Evolutionary conservation across 2,113 vertebrate genomes (phyloP).

Genomic region (Tachysurus fulvidraco): DNA sequence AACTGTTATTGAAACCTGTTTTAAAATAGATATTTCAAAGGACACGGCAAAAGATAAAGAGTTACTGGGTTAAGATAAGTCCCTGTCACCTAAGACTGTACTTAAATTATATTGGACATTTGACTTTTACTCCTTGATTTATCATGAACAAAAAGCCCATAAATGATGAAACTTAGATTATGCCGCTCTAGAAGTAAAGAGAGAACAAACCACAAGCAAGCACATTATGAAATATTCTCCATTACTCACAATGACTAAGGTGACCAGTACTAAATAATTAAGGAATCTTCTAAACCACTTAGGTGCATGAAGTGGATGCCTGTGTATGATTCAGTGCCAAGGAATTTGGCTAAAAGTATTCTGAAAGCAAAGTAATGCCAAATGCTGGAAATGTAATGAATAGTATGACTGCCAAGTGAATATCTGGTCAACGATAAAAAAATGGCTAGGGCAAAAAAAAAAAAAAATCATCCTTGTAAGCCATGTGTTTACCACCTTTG

Average conservation of each 20-base stretch:
- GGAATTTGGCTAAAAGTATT: not conserved
- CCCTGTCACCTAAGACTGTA: not conserved
- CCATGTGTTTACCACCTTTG: not conserved
- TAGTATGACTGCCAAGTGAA: not conserved
- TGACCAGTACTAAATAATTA: slow-evolving; percentile 3
- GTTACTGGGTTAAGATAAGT: not conserved
- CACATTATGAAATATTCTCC: not conserved
- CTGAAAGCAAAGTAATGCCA: not conserved
- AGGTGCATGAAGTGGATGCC: slow-evolving; percentile 1
- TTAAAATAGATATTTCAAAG: not conserved
- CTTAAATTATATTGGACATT: no score
- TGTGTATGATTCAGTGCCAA: not conserved
- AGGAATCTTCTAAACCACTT: not conserved
- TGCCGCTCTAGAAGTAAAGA: not conserved
- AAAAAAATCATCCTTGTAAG: not conserved
- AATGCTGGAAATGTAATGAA: not conserved
- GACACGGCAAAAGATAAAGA: not conserved
- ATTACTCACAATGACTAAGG: not conserved
- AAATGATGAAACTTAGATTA: not conserved
- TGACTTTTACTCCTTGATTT: not conserved
- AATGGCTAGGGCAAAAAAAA: not conserved
- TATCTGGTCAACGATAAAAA: not conserved
- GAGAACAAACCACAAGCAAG: not conserved
- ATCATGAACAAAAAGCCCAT: slow-evolving; percentile 1
- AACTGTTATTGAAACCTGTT: not conserved